Evolutionary conservation across 30 jellyfish, hydroid and myxozoan species (phyloP).

Genomic region (Mastigias papua): DNA sequence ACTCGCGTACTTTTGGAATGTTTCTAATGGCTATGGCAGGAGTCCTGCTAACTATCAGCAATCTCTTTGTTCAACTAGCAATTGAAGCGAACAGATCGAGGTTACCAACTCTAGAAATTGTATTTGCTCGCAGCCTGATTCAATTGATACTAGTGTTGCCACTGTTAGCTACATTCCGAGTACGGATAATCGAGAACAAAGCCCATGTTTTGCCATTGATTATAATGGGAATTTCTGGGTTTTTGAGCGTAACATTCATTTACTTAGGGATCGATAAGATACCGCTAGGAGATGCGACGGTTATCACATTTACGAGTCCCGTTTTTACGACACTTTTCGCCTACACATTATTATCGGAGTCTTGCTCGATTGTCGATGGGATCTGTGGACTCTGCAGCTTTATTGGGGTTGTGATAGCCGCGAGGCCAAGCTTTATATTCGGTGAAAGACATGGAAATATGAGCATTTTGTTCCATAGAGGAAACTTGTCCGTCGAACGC

Average conservation of each 20-base stretch:
- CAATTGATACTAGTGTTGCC: constrained; percentile 65
- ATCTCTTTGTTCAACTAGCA: constrained; percentile 79
- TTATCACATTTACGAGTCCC: constrained; percentile 83
- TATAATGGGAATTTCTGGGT: constrained; percentile 83
- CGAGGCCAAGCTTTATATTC: constrained; percentile 79
- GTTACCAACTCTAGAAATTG: constrained; percentile 77
- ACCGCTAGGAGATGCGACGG: constrained; percentile 85
- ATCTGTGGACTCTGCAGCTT: constrained; percentile 75
- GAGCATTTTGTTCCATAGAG: constrained; percentile 21
- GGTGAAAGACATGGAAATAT: constrained; percentile 58
- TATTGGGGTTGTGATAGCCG: constrained; percentile 74
- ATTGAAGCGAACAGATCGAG: constrained; percentile 60
- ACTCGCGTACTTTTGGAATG: constrained; percentile 67
- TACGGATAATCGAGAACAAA: constrained; percentile 16
- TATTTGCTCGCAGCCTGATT: constrained; percentile 70
- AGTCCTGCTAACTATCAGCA: constrained; percentile 74
- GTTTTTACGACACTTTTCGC: constrained; percentile 82
- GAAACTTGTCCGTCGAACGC: constrained; percentile 25
- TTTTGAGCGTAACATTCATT: constrained; percentile 69
- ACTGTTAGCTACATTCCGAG: constrained; percentile 14
- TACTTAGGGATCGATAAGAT: constrained; percentile 77
- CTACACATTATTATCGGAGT: constrained; percentile 57
- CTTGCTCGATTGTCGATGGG: constrained; percentile 64
- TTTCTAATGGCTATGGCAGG: constrained; percentile 87
- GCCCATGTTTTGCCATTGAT: constrained; percentile 16